Percentiles rank a stretch among this genome's conserved stretches.
Conservation (phyloP, 2,888 invertebrate species). For the Yponomeuta evonymella region DNA sequence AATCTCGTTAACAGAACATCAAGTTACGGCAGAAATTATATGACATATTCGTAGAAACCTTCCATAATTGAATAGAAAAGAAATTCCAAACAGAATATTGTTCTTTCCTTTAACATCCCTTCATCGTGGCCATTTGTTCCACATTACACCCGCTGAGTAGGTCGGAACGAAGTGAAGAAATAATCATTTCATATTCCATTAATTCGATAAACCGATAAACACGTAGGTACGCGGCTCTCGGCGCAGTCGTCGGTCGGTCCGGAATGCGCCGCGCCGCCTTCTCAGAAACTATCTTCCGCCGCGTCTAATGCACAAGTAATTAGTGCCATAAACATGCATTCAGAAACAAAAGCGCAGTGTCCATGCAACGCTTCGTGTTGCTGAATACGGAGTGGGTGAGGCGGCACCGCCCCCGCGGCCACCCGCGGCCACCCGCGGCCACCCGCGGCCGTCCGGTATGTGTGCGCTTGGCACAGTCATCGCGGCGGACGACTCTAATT, state of each 20-base stretch:
- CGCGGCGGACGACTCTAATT: not conserved
- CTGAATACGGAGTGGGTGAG: not conserved
- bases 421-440: not conserved
- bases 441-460: not conserved
- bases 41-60: no score
- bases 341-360: not conserved
- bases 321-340: not conserved
- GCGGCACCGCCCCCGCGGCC: not conserved
- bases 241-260: not conserved
- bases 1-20: no score
- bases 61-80: no score
- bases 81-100: no score
- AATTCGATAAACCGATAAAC: slow-evolving; percentile 1
- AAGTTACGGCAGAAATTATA: no score
- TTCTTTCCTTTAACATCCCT: no score
- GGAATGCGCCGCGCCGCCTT: not conserved
- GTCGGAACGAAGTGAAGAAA: not conserved
- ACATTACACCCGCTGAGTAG: not conserved
- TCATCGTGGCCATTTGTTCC: not conserved
- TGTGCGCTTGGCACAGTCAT: not conserved
- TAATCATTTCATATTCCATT: not conserved
- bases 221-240: not conserved
- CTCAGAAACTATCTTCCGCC: not conserved
- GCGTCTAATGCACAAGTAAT: not conserved
- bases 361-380: not conserved